phyloP scores from a whole-genome alignment of 2,888 invertebrate genomes.

The Serripes groenlandicus region DNA sequence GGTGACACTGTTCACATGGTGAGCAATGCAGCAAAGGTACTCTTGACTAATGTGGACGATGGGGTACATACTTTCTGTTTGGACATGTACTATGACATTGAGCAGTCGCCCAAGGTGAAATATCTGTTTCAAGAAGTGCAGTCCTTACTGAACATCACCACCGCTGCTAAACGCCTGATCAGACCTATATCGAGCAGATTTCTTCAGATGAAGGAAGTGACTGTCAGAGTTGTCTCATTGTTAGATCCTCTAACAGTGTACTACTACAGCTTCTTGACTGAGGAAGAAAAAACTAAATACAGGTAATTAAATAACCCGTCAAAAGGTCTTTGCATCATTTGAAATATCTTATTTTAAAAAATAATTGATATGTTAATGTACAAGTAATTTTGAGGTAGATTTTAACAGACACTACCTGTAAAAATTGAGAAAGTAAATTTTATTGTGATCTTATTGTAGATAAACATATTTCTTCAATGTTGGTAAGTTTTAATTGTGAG shows the following conservation, averaged over 20 bases:
- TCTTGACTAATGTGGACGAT: conserved; percentile 19
- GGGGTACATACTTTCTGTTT: conserved; percentile 21
- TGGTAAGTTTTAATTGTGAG: too few species aligned
- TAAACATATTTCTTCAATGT: too few species aligned
- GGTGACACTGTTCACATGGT: conserved; percentile 52
- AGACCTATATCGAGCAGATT: conserved; percentile 35
- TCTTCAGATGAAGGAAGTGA: conserved; percentile 41
- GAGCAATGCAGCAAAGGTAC: conserved; percentile 39
- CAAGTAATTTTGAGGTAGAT: too few species aligned
- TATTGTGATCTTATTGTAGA: too few species aligned
- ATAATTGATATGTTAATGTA: too few species aligned
- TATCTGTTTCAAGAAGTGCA: conserved; percentile 11
- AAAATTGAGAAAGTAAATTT: too few species aligned
- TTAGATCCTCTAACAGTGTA: conserved; percentile 24
- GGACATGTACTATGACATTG: conserved; percentile 48
- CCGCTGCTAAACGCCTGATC: conserved; percentile 28
- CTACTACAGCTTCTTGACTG: conserved; percentile 24
- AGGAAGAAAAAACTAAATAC: conserved; percentile 35
- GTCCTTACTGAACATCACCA: conserved; percentile 16
- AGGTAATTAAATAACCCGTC: not conserved
- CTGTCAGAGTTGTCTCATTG: conserved; percentile 6
- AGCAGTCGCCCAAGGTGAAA: conserved; percentile 40
- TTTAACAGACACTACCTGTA: too few species aligned
- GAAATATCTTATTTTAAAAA: too few species aligned
- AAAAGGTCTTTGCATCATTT: not conserved